These are phyloP conservation scores for human (Homo sapiens) DNA, from an alignment of 2,113 vertebrate genomes.

Conservation along the genomic window GRCh38 chr4:65752501-65753000, in stretches of 20 bases:
- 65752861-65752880: not conserved
- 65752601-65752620: not conserved
- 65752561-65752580: too few relatives aligned
- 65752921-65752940: not conserved
- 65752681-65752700: not conserved
- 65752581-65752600: not conserved
- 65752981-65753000: not conserved
- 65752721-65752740: not conserved
- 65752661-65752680: not conserved
- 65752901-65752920: not conserved
- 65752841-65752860: not conserved
- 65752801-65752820: not conserved
- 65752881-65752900: not conserved
- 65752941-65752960: not conserved
- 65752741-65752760: not conserved
- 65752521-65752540: not conserved
- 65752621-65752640: not conserved
- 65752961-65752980: not conserved
- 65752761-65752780: not conserved
- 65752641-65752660: not conserved
- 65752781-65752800: not conserved
- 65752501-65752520: not conserved
- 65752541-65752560: not conserved
- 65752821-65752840: not conserved
- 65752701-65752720: not conserved